Conservation (phyloP, 2,888 invertebrate species). For the Cynaeus angustus region DNA sequence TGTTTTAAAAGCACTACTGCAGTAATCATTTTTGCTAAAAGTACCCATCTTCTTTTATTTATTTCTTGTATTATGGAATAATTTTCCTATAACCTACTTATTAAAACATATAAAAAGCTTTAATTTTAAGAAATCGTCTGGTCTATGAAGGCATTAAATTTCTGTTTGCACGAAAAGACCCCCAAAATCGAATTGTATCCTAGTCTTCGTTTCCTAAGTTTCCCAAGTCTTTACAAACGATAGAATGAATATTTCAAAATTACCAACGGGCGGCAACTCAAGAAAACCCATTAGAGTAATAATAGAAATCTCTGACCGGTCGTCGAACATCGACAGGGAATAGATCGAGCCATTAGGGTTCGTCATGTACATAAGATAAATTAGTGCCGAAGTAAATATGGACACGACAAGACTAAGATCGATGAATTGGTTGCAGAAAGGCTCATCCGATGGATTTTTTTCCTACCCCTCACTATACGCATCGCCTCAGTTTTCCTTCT, state of each 20-base stretch:
- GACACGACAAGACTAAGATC: conserved; percentile 67
- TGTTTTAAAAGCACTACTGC: not conserved
- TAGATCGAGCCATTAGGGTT: conserved; percentile 60
- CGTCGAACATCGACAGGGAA: conserved; percentile 48
- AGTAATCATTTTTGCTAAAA: not conserved
- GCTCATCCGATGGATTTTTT: conserved; percentile 44
- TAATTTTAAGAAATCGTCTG: too few species aligned
- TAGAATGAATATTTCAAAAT: conserved; percentile 35
- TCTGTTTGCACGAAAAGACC: too few species aligned
- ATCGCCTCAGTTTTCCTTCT: conserved; percentile 26
- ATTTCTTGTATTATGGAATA: too few species aligned
- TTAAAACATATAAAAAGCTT: too few species aligned
- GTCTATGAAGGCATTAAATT: too few species aligned
- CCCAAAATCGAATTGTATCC: too few species aligned
- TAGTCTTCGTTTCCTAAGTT: not conserved
- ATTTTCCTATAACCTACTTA: too few species aligned
- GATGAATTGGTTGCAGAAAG: conserved; percentile 58
- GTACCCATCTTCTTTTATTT: too few species aligned
- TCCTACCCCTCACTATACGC: conserved; percentile 3
- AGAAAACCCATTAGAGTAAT: conserved; percentile 49
- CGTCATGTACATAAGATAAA: conserved; percentile 67
- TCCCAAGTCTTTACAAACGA: not conserved
- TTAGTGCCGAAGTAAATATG: conserved; percentile 65
- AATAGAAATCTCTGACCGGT: conserved; percentile 51
- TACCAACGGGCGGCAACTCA: conserved; percentile 24